phyloP scores from a whole-genome alignment of 1,140 invertebrate genomes.

The Heliothis virescens region DNA sequence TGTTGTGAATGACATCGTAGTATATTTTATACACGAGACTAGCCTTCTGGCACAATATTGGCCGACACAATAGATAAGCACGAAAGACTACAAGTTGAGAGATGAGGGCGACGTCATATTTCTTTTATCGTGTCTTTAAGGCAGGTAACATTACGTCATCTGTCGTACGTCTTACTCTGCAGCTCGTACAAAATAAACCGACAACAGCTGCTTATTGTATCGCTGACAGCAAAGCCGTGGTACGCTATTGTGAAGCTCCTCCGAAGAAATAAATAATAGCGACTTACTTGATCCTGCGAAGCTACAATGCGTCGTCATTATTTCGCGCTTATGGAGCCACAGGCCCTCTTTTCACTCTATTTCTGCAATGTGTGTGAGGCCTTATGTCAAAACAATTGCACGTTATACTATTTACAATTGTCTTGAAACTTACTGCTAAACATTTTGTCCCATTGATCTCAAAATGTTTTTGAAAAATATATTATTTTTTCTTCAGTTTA shows the following conservation, averaged over 20 bases:
- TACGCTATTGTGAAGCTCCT: conserved; percentile 74
- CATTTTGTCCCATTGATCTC: conserved; percentile 28
- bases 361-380: conserved; percentile 32
- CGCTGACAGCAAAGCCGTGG: conserved; percentile 78
- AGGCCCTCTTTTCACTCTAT: conserved; percentile 62
- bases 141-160: conserved; percentile 69
- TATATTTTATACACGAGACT: conserved; percentile 21
- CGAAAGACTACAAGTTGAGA: conserved; percentile 54
- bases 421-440: conserved; percentile 30
- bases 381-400: conserved; percentile 64
- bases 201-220: conserved; percentile 80
- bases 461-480: conserved; percentile 20
- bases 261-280: conserved; percentile 80
- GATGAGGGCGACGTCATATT: conserved; percentile 60
- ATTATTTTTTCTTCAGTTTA: no score
- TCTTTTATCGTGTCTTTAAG: conserved; percentile 59
- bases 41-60: conserved; percentile 48
- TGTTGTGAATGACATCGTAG: conserved; percentile 35
- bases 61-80: conserved; percentile 58
- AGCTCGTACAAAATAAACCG: conserved; percentile 70
- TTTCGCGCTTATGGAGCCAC: conserved; percentile 70
- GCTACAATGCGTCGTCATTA: conserved; percentile 77
- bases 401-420: conserved; percentile 46
- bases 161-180: conserved; percentile 67
- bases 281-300: conserved; percentile 78